Percentiles rank a stretch among this genome's conserved stretches.
These are phyloP conservation scores for Poeciliopsis prolifica DNA, from an alignment of 2,113 vertebrate species.

Conservation along the genomic window DNA sequence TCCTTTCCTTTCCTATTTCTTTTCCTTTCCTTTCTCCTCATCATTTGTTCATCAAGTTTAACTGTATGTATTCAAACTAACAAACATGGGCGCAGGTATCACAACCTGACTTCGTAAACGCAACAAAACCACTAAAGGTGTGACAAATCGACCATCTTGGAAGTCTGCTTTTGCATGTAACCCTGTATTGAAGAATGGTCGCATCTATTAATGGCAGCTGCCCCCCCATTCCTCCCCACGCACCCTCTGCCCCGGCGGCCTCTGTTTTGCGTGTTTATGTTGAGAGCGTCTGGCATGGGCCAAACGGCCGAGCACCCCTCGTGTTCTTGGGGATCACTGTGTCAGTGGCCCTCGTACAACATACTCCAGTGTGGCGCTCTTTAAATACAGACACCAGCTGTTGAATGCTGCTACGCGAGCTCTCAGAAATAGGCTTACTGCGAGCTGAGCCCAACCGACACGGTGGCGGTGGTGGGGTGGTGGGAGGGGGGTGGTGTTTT, in stretches of 20 bases:
- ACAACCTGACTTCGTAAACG: background rate
- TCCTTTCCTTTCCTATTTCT: slow-evolving; percentile 17
- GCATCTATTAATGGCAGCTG: slow-evolving; percentile 64
- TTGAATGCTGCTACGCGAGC: slow-evolving; percentile 53
- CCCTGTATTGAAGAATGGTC: slow-evolving; percentile 38
- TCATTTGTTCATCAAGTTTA: background rate
- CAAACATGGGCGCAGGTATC: background rate
- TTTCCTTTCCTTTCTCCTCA: slow-evolving; percentile 12
- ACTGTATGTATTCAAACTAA: background rate
- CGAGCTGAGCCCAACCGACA: slow-evolving; percentile 32
- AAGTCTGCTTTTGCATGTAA: slow-evolving; percentile 54
- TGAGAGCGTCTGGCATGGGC: slow-evolving; percentile 55
- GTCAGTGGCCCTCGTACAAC: slow-evolving; percentile 67
- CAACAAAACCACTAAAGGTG: background rate
- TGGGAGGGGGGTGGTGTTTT: slow-evolving; percentile 17
- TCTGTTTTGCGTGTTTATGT: slow-evolving; percentile 74
- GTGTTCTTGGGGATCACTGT: slow-evolving; percentile 74
- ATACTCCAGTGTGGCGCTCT: slow-evolving; percentile 64
- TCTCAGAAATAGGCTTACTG: slow-evolving; percentile 57
- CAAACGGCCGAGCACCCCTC: slow-evolving; percentile 62
- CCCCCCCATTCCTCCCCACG: background rate
- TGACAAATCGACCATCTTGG: slow-evolving; percentile 25
- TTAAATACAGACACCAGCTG: slow-evolving; percentile 78
- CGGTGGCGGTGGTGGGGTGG: background rate
- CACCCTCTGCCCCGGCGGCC: slow-evolving; percentile 12